Base-by-base conservation (phyloP, 2,113 vertebrate genomes). In the Corythornis madagascariensis region DNA sequence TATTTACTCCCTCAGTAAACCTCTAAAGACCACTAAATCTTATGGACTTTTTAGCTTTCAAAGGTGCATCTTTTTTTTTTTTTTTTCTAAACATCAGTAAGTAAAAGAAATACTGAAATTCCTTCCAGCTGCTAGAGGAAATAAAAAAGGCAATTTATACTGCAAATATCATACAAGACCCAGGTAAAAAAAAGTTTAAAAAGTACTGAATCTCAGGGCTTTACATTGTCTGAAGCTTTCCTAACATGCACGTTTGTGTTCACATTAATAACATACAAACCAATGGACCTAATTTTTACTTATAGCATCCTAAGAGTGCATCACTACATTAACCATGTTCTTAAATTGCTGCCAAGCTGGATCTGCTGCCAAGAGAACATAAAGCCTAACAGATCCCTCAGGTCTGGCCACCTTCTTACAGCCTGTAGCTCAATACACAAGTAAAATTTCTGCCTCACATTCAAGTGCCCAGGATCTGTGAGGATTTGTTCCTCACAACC, bases 11-110 rank as follows among this genome's bases (percentile, higher is more conserved):
- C 17, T 20, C n/a, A 28, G 45, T 35, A 77, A 73, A 50, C 16
- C n/a, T 92, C 71, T 85, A 55, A 89, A 86, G 79, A 83, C 60
- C 56, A 66, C 66, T 86, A 83, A 70, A 87, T 70, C 18, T 85
- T 63, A 83, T 1, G 13, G 74, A 77, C 25, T 14, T 67, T 18
- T 80, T 47, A 85, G 59, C 71, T 88, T 92, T 88, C 83, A 87
- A 79, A 89, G 52, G 70, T 33, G 25, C 45, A 52, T 31, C 10
- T 76, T n/a, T 50, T 45, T 56, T 69, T 90, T 70, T 56, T 52
- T 85, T 90, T 21, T 25, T 83, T 4, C 19, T 65, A 59, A 75
- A 63, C 17, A 94, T 52, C 38, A 71, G 53, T 8, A 5, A 76
- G 19, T 70, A 16, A 82, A 95, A 90, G 69, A 82, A 87, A 88